These are phyloP conservation scores for Labeo rohita DNA, from an alignment of 2,113 vertebrate genomes.

Conservation along the genomic window DNA sequence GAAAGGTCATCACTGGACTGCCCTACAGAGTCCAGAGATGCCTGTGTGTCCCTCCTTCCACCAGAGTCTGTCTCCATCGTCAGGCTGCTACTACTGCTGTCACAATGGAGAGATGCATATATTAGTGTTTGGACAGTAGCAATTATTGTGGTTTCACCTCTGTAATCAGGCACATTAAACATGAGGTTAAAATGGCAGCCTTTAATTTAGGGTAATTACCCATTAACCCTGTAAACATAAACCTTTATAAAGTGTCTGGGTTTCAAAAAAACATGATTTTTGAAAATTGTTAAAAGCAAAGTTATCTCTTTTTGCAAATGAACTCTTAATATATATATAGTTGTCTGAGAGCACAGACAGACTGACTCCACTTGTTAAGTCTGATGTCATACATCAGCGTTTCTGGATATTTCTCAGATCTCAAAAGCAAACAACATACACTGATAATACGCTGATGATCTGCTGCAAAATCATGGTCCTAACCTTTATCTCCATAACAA, in stretches of 20 bases:
- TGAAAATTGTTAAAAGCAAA: no score
- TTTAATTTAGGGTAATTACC: background rate
- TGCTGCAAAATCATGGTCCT: background rate
- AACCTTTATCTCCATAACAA: background rate
- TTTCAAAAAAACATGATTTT: no score
- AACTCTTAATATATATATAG: no score
- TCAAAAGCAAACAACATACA: no score
- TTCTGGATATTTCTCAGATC: no score
- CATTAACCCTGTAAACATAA: background rate
- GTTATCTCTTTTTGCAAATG: no score
- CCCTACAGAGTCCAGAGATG: slow-evolving; percentile 71
- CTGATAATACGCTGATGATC: no score
- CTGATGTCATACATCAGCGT: no score
- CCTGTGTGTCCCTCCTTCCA: slow-evolving; percentile 67
- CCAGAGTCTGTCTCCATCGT: slow-evolving; percentile 57
- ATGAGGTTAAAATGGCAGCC: slow-evolving; percentile 6
- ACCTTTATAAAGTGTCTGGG: background rate
- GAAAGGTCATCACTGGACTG: slow-evolving; percentile 73
- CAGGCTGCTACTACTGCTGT: slow-evolving; percentile 62
- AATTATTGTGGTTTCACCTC: background rate
- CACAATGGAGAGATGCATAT: background rate
- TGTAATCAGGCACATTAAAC: background rate
- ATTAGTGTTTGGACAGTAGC: background rate
- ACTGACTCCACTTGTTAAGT: no score
- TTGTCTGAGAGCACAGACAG: no score